Conservation (phyloP, 2,888 invertebrate species). For the Ochropacha duplaris region DNA sequence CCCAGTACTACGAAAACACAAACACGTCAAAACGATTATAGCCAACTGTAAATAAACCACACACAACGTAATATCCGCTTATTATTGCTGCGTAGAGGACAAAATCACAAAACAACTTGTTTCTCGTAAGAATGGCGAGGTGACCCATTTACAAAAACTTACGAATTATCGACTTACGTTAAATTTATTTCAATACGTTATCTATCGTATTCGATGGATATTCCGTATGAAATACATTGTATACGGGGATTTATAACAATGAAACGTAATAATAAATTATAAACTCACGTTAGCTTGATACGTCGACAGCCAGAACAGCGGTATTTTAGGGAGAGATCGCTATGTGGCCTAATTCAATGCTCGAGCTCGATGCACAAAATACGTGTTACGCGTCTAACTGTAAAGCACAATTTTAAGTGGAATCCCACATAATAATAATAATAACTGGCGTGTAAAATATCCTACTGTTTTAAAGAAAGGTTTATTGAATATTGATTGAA, state of each 20-base stretch:
- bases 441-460: constrained; percentile 10
- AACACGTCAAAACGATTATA: constrained; percentile 38
- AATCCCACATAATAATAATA: constrained; percentile 27
- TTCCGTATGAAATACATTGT: constrained; percentile 32
- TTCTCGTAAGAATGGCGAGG: constrained; percentile 78
- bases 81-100: constrained; percentile 34
- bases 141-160: constrained; percentile 83
- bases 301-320: constrained; percentile 83
- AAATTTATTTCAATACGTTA: constrained; percentile 61
- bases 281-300: constrained; percentile 80
- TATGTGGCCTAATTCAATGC: constrained; percentile 84
- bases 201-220: constrained; percentile 48
- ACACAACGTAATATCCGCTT: constrained; percentile 24
- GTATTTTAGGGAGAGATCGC: constrained; percentile 84
- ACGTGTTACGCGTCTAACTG: constrained; percentile 83
- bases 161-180: constrained; percentile 75
- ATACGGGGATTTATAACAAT: constrained; percentile 29
- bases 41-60: constrained; percentile 24
- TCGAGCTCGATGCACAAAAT: constrained; percentile 82
- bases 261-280: constrained; percentile 42
- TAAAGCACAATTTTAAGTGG: constrained; percentile 77
- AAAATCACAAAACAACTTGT: constrained; percentile 61
- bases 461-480: constrained; percentile 22
- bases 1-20: constrained; percentile 63
- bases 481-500: constrained; percentile 29